Percentiles rank a stretch among this genome's conserved stretches.
These are phyloP conservation scores for Myotis lucifugus DNA, from an alignment of 2,113 vertebrate species.

Conservation along the genomic window DNA sequence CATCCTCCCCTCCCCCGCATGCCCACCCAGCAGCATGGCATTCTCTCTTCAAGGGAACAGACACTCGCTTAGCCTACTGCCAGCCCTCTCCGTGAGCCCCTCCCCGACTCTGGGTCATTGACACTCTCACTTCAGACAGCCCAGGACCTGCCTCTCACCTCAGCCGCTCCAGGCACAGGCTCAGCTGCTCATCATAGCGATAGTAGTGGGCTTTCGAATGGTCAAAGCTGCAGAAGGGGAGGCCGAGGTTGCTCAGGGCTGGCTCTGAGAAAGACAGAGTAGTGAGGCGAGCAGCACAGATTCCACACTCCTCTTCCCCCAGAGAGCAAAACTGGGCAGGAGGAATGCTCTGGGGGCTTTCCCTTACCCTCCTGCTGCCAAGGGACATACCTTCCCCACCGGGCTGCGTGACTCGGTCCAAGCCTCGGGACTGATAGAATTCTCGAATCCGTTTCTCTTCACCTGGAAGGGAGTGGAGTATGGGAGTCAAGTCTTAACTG, in stretches of 20 bases:
- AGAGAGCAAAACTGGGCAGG: not conserved
- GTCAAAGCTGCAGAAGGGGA: constrained; percentile 95
- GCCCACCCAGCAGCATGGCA: not conserved
- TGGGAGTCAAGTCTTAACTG: not conserved
- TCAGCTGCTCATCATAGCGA: constrained; percentile 97
- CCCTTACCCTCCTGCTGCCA: not conserved
- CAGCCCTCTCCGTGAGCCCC: not conserved
- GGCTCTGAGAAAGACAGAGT: constrained; percentile 84
- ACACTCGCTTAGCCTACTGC: not conserved
- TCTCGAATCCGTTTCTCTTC: constrained; percentile 97
- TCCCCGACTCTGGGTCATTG: rapidly evolving
- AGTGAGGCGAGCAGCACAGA: not conserved
- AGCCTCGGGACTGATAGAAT: constrained; percentile 96
- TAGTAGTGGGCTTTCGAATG: constrained; percentile 98
- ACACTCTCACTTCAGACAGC: not conserved
- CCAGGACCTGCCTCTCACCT: constrained; percentile 85
- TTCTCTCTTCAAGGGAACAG: not conserved
- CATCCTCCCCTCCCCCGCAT: not conserved
- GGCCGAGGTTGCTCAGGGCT: constrained; percentile 90
- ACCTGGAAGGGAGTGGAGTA: constrained; percentile 82
- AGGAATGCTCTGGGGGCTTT: not conserved
- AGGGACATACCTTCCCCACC: constrained; percentile 88
- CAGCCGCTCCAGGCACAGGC: constrained; percentile 94
- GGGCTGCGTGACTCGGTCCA: constrained; percentile 94
- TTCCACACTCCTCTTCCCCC: not conserved